Percentiles rank a stretch among this genome's conserved stretches.
These are phyloP conservation scores for Agelaius phoeniceus DNA, from an alignment of 2,113 vertebrate species.

Conservation along the genomic window DNA sequence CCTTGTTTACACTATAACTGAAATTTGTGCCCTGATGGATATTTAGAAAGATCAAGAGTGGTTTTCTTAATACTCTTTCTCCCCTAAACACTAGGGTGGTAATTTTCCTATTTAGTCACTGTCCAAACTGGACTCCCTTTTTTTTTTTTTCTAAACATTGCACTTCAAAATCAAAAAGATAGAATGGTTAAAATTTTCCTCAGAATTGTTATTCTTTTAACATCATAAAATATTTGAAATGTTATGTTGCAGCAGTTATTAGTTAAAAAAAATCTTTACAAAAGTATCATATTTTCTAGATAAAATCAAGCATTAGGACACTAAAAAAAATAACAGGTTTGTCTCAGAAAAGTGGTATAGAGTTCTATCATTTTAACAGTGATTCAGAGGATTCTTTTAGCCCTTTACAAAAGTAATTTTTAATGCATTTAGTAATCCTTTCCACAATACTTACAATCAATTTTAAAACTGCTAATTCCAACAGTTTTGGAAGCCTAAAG, in stretches of 20 bases:
- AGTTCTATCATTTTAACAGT: not conserved
- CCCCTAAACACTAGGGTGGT: not conserved
- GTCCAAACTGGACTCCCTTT: not conserved
- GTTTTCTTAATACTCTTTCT: not conserved
- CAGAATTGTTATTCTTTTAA: not conserved
- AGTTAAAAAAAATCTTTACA: not conserved
- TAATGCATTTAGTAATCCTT: not conserved
- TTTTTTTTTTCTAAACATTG: not conserved
- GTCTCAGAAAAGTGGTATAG: not conserved
- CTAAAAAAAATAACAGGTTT: not conserved
- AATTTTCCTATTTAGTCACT: not conserved
- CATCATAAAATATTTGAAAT: not conserved
- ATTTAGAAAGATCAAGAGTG: not conserved
- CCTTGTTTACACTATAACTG: not conserved
- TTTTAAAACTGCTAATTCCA: slow-evolving; percentile 1
- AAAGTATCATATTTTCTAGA: not conserved
- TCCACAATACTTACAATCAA: not conserved
- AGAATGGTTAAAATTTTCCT: not conserved
- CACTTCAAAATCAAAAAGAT: not conserved
- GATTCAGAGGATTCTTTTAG: not conserved
- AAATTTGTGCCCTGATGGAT: not conserved
- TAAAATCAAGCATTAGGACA: not conserved
- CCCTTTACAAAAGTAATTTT: not conserved
- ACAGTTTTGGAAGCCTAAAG: slow-evolving; percentile 6
- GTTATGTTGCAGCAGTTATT: not conserved